phyloP scores from a whole-genome alignment of 2,113 vertebrate genomes.

The Petrocephalus zakoni region DNA sequence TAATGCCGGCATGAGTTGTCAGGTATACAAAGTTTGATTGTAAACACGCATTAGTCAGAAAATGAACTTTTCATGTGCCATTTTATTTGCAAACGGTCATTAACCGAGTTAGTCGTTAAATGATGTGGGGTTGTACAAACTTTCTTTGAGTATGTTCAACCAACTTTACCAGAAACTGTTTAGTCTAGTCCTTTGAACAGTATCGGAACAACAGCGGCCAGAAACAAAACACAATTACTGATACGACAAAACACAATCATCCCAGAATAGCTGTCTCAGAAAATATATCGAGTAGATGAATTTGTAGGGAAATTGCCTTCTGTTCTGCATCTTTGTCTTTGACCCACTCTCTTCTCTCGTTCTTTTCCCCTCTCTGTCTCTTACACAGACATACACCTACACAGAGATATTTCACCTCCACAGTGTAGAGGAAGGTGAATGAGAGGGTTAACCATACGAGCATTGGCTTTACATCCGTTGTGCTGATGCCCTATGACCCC shows the following conservation, averaged over 20 bases:
- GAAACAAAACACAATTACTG: neutral
- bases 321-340: neutral
- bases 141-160: neutral
- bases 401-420: neutral
- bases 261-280: neutral
- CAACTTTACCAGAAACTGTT: neutral
- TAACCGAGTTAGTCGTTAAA: neutral
- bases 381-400: neutral
- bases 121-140: neutral
- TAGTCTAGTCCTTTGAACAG: neutral
- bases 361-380: neutral
- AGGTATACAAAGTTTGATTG: neutral
- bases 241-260: neutral
- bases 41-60: neutral
- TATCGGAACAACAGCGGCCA: neutral
- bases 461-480: slow-evolving; percentile 39
- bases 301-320: neutral
- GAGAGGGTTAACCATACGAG: slow-evolving; percentile 2
- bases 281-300: neutral
- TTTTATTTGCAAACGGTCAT: neutral
- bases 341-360: neutral
- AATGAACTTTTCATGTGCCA: neutral
- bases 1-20: neutral
- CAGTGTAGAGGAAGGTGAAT: neutral
- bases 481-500: slow-evolving; percentile 50